A percentile compares a stretch with the other conserved stretches of the same genome.
phyloP scores from a whole-genome alignment of 2,797 vertebrate genomes.

The Artibeus lituratus region DNA sequence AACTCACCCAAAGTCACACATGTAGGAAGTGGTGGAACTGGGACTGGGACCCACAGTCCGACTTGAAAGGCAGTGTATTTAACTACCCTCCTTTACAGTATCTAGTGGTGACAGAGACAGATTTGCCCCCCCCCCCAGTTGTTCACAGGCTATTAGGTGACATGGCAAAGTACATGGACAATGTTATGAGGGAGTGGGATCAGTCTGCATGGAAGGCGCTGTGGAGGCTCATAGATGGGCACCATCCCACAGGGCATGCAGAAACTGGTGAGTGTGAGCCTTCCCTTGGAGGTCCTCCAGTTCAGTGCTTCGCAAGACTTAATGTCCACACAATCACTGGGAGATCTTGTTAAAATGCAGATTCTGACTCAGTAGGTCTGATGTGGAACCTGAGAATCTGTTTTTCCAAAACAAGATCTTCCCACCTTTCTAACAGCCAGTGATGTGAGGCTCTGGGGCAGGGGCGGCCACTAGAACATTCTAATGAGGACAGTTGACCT shows the following conservation, averaged over 20 bases:
- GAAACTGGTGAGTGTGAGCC: accelerated
- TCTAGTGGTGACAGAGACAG: background rate
- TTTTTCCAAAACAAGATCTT: background rate
- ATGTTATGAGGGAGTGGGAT: background rate
- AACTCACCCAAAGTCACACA: background rate
- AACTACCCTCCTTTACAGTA: background rate
- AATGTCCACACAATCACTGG: background rate
- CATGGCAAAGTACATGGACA: background rate
- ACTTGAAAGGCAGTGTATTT: background rate
- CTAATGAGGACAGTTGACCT: background rate
- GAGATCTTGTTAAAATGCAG: background rate
- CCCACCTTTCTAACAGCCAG: background rate
- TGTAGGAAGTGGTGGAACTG: background rate
- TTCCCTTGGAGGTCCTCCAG: background rate
- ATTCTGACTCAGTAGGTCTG: background rate
- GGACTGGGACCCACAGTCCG: background rate
- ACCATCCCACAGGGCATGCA: accelerated
- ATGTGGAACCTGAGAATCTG: background rate
- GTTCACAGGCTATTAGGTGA: background rate
- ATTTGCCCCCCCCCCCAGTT: background rate
- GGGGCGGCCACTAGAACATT: background rate
- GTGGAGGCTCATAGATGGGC: accelerated
- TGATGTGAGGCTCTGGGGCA: background rate
- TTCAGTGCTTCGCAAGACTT: background rate
- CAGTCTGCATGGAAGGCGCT: accelerated